Evolutionary conservation across 2,113 vertebrate genomes (phyloP).

Genomic region (Zingel zingel): DNA sequence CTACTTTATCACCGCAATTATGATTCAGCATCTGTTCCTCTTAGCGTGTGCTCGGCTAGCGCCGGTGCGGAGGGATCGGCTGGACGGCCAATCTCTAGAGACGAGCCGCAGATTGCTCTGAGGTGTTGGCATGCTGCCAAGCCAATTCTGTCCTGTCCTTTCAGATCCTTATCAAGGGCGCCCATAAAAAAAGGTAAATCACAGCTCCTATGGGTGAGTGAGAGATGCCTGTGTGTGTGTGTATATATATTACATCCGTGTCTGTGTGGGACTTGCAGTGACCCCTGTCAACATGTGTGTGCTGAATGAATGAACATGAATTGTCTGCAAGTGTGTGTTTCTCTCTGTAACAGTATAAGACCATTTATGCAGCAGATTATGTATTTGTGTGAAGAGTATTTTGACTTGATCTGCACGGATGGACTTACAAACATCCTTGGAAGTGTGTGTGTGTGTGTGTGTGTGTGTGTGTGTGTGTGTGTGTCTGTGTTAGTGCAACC

Average conservation of each 20-base stretch:
- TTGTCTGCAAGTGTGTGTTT: background rate
- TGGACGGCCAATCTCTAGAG: conserved; percentile 54
- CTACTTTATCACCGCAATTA: conserved; percentile 72
- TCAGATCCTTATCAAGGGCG: conserved; percentile 78
- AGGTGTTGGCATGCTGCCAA: conserved; percentile 75
- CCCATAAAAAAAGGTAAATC: conserved; percentile 72
- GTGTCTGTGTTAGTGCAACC: conserved; percentile 18
- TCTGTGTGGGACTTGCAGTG: background rate
- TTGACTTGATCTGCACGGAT: background rate
- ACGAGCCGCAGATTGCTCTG: conserved; percentile 66
- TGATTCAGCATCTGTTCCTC: conserved; percentile 76
- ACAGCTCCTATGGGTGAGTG: conserved; percentile 48
- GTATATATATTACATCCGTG: background rate
- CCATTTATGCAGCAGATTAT: background rate
- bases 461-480: conserved; percentile 19
- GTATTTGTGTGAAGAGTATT: background rate
- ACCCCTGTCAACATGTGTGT: background rate
- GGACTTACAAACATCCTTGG: background rate
- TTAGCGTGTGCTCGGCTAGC: conserved; percentile 59
- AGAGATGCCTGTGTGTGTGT: conserved; percentile 10
- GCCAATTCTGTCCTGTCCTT: conserved; percentile 75
- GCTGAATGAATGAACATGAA: background rate
- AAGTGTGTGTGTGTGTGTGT: conserved; percentile 7
- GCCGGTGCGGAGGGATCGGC: conserved; percentile 34
- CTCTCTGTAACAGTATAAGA: background rate